Evolutionary conservation across 2,113 vertebrate genomes (phyloP), one percentile per base, ranked within the genome.

Genomic region (Podiceps cristatus): DNA sequence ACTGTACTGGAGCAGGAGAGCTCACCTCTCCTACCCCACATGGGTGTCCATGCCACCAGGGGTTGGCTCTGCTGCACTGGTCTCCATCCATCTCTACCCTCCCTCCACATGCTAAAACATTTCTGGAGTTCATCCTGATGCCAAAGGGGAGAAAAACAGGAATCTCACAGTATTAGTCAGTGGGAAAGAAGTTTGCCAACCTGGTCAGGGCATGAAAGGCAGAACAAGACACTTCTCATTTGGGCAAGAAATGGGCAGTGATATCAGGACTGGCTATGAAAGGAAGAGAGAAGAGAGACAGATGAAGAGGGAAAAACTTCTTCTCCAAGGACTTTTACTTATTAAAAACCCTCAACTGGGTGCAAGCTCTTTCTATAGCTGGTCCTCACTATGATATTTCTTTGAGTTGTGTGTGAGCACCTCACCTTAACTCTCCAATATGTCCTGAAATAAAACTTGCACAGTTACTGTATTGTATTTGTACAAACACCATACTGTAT

Each of bases 231-330:
- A 45, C 12, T 78, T 81, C 27, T 59, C 19, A 18, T 64, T 19
- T n/a, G 18, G 8, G 5, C 24, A 49, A 89, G n/a, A 75, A 52
- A 7, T 0, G 0, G 29, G 49, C 17, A 4, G 40, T 13, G 7
- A 28, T 58, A 40, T 18, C 2, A 2, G n/a, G n/a, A 33, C 25
- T 45, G 31, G 4, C 22, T 87, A 5, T 28, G 69, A 45, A 62
- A 81, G 47, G n/a, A 77, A 62, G 24, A 93, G 12, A 49, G 0
- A 37, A 63, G 1, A 79, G 28, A 67, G 24, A 76, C 13, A 67
- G 29, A 72, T n/a, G 29, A 71, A 42, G 89, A 35, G 12, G 11
- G 10, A 15, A 76, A 84, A 82, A 42, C 1, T 40, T 28, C 15
- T 47, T 86, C 71, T 77, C 40, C 28, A 53, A 33, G 27, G 27